Base-by-base conservation (phyloP, 2,888 invertebrate genomes). In the Minunthozetes semirufus region DNA sequence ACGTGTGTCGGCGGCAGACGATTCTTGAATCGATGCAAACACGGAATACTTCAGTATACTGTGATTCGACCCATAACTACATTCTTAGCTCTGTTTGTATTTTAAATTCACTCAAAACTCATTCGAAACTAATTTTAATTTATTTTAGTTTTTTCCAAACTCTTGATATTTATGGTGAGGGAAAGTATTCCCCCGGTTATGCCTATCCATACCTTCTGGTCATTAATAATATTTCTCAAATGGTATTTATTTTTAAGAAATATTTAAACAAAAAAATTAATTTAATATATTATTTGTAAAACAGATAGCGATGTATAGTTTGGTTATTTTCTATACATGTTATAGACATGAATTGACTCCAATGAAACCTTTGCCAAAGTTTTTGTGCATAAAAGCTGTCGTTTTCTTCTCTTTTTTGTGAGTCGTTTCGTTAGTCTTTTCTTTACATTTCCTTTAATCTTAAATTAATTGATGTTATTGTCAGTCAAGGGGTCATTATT, bases 381-480 rank as follows among this genome's bases (percentile, higher is more conserved):
- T 97, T 85, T 86, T 97, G 73, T 96, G 96, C 83, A 95, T 97
- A 80, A 97, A 97, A 85, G 93, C 94, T 79, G 95, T 97, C 74
- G 94, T 97, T 29, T 97, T 97, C 86, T 93, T 96, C 83, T 96
- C 96, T 68, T 97, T 97, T 85, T 96, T 96, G 96, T 96, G 88
- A 90, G 93, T 48, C 15, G 15, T 42, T 6, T 42, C 42, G 6
- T 42, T 13, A 42, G 13, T 48, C 15, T 17, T 17, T 48, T 9
- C 15, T 48, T 48, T 3, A 48, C n/a, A n/a, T n/a, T n/a, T n/a
- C n/a, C n/a, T n/a, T n/a, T n/a, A n/a, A n/a, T n/a, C n/a, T n/a
- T n/a, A n/a, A n/a, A n/a, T n/a, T n/a, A n/a, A n/a, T n/a, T n/a
- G n/a, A n/a, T n/a, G n/a, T n/a, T n/a, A n/a, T 79, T 85, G 86